Evolutionary conservation across 2,113 vertebrate species (phyloP), one percentile per base, ranked within the genome.

Genomic region (Sitta europaea): DNA sequence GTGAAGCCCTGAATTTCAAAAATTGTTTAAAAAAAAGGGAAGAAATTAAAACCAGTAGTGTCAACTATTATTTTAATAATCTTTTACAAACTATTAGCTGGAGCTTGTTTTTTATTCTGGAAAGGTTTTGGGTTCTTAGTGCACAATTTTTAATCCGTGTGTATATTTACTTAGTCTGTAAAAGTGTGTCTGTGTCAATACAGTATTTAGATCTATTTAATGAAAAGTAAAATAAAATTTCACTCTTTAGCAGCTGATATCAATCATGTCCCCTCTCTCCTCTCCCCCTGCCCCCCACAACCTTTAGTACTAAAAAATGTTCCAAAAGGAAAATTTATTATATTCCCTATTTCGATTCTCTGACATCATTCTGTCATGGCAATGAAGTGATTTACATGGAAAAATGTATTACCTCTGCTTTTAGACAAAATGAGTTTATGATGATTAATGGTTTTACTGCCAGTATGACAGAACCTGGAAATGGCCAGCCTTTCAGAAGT

Each of bases 401-500:
- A 80, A 86, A 95, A 94, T 84, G 33, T 73, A 95, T 93, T 95
- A 88, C 77, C 42, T 96, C 77, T 92, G 63, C 93, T 96, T 96
- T 97, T 93, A 95, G 95, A 91, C 94, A 93, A 97, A 97, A 97
- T 94, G 77, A 91, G 77, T 92, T 97, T 96, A 91, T 73, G 58
- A 79, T 96, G 95, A 97, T 97, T 92, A 94, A 97, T 96, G 65
- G 66, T 76, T 96, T 96, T 90, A 78, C 73, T 89, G 82, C 67
- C 63, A 81, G n/a, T 76, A 88, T 50, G 86, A 94, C 73, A 86
- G 53, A 84, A 91, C 31, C 3, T 95, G 92, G 54, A 86, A 93
- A 75, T 25, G 27, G 45, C 27, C 1, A 2, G 65, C 33, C 40
- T 81, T 86, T 94, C 63, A 24, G 36, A 94, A 94, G 40, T 63